These are phyloP conservation scores for Conus betulinus DNA, from an alignment of 1,140 invertebrate species.

Conservation along the genomic window DNA sequence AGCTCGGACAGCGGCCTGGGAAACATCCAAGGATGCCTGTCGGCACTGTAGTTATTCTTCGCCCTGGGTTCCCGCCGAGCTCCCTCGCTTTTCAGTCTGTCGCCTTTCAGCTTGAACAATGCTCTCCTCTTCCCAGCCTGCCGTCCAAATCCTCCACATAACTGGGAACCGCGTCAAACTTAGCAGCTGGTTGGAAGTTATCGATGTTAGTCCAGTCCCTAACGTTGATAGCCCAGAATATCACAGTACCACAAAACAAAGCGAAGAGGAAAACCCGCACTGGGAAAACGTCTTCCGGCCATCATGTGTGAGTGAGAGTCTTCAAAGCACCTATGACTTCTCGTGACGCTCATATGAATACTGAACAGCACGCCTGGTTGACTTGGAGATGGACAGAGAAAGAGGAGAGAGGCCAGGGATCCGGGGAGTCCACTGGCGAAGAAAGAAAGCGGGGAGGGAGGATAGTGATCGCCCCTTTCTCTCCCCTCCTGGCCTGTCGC, in stretches of 20 bases:
- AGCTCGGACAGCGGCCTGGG: slow-evolving; percentile 53
- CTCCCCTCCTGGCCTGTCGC: not conserved
- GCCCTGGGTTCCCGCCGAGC: no score
- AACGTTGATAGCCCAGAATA: not conserved
- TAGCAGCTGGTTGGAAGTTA: not conserved
- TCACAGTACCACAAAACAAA: not conserved
- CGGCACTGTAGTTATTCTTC: not conserved
- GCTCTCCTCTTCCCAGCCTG: not conserved
- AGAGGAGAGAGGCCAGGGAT: no score
- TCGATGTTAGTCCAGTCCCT: not conserved
- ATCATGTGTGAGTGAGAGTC: no score
- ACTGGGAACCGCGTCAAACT: not conserved
- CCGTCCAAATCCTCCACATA: no score
- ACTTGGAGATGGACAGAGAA: no score
- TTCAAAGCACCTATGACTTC: no score
- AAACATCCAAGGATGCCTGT: slow-evolving; percentile 25
- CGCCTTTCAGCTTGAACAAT: not conserved
- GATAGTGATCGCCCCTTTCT: not conserved
- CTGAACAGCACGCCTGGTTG: no score
- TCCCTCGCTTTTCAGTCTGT: not conserved
- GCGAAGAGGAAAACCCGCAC: not conserved
- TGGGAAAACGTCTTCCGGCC: not conserved
- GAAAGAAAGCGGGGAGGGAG: no score
- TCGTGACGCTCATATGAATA: no score
- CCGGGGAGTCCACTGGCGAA: no score